Base-by-base conservation (phyloP, 2,113 vertebrate species). In the Gadus macrocephalus region DNA sequence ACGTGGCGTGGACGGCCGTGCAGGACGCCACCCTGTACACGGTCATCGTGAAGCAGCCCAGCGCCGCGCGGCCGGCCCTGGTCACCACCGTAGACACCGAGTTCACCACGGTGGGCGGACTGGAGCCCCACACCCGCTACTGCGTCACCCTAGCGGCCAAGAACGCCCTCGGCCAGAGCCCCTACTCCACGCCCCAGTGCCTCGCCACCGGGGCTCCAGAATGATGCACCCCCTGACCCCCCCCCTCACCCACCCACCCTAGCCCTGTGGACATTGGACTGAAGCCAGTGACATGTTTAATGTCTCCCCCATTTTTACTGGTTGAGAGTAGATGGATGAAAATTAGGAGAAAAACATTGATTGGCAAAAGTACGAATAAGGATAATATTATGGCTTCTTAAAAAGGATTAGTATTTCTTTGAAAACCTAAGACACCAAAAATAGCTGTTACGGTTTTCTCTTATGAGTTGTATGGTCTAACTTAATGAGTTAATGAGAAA, bases 91-190 rank as follows among this genome's bases (percentile, higher is more conserved):
- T 87, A 69, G 66, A 81, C 35, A 73, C 55, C 0, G 53, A 83
- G 68, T 73, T 28, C 64, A 59, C 79, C 63, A 67, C 19, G 8
- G 75, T 88, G 73, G 78, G 72, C 12, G 72, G 81, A 17, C 88
- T 91, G 16, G 73, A 86, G 42, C 76, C 87, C 19, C 6, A 28
- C 49, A 91, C 85, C 20, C 77, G 28, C 72, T 90, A 91, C 84
- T 90, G 85, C 7, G n/a, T 90, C 70, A 72, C 58, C 12, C 19
- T 92, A 15, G 80, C 85, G 17, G 90, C 87, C 66, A 90, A 78
- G 62, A 78, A 75, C 66, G 9, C 35, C 69, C 17, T 14, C 17
- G 68, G 22, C 19, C 74, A 84, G 64, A 89, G 85, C 20, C 5
- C 66, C 42, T 89, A 83, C 77, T 86, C 86, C 71, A 27, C n/a